Evolutionary conservation across 1,140 invertebrate genomes (phyloP).

Genomic region (Lethocerus indicus): DNA sequence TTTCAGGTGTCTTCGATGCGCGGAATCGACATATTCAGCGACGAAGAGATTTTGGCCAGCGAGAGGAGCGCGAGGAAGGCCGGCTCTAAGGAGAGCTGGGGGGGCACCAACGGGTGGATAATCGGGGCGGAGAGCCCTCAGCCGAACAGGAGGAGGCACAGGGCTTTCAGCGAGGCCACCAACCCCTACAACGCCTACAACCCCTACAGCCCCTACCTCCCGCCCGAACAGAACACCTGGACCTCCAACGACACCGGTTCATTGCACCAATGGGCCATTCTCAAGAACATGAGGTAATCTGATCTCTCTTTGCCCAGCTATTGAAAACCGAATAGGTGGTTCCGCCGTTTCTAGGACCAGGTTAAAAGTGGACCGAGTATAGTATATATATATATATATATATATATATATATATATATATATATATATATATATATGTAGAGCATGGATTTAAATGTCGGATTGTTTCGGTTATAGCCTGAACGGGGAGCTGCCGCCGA

Average conservation of each 20-base stretch:
- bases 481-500: slow-evolving; percentile 20
- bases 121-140: slow-evolving; percentile 29
- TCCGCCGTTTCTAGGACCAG: too few species aligned
- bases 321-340: too few species aligned
- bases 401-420: too few species aligned
- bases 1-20: not conserved
- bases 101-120: slow-evolving; percentile 24
- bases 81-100: slow-evolving; percentile 23
- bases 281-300: slow-evolving; percentile 25
- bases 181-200: slow-evolving; percentile 19
- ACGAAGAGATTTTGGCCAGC: slow-evolving; percentile 46
- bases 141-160: slow-evolving; percentile 15
- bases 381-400: too few species aligned
- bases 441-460: slow-evolving; percentile 21
- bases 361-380: too few species aligned
- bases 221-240: slow-evolving; percentile 46
- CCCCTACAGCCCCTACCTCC: slow-evolving; percentile 24
- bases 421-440: slow-evolving; percentile 22
- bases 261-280: slow-evolving; percentile 34
- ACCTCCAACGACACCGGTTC: slow-evolving; percentile 39
- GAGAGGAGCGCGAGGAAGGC: slow-evolving; percentile 37
- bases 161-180: slow-evolving; percentile 25
- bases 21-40: slow-evolving; percentile 43
- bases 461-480: too few species aligned
- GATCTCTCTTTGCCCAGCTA: too few species aligned